Evolutionary conservation across 2,797 vertebrate species (phyloP), one percentile per base, ranked within the genome.

Genomic region (Myotis vivesi): DNA sequence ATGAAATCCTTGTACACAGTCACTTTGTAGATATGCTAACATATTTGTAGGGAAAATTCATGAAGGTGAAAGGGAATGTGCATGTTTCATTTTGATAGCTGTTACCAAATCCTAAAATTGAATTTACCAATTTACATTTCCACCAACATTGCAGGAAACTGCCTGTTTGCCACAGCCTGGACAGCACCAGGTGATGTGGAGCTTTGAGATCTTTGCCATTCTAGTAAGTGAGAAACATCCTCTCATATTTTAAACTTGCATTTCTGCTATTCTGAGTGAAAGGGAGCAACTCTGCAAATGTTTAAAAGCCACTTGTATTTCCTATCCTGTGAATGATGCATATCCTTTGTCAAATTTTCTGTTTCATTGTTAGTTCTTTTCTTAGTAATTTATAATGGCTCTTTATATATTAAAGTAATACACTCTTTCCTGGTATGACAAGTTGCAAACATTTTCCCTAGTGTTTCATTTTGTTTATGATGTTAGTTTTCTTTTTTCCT

Each of bases 301-400:
- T 53, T 38, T 68, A 76, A 72, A 8, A 79, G 23, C 44, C 49
- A 41, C 57, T 25, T 84, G 55, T 75, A 90, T 68, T 66, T 88
- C 55, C 62, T 68, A 1, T 11, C 6, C 38, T n/a, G 10, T 84
- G 38, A 81, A 77, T 25, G 49, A 85, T 30, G 41, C 20, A 41
- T 8, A 57, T 2, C 1, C 62, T 90, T 36, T 33, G 49, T 62
- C 49, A 68, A 38, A 38, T 76, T 91, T 87, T 87, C 64, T 79
- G 13, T 73, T 82, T 28, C 19, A 8, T 16, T 90, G 8, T 49
- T 91, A n/a, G 10, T 38, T 16, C 68, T 68, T 81, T 87, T 85
- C 38, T 86, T 92, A 53, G 25, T 92, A 53, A 96, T 92, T 94
- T 87, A 69, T 69, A 73, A 82, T 66, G 28, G 22, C 51, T 95